Evolutionary conservation across 2,113 vertebrate species (phyloP).

Genomic region (Atherinomorus stipes): DNA sequence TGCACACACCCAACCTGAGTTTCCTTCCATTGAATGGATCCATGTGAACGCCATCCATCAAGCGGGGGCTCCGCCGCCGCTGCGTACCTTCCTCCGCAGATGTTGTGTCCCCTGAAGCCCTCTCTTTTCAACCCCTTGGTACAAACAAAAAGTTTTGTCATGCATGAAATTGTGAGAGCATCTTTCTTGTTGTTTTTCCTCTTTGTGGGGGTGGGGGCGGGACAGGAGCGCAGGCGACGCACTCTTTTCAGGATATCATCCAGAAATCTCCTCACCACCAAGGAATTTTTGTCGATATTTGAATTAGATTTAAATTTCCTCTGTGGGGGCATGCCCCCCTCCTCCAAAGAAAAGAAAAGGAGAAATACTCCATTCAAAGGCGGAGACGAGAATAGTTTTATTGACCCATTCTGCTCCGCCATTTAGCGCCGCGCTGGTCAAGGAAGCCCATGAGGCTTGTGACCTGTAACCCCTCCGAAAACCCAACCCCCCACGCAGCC

Average conservation of each 20-base stretch:
- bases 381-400: not conserved
- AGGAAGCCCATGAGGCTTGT: slow-evolving; percentile 86
- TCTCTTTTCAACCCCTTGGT: slow-evolving; percentile 32
- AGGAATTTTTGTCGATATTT: not conserved
- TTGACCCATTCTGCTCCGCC: slow-evolving; percentile 35
- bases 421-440: slow-evolving; percentile 79
- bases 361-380: not conserved
- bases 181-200: slow-evolving; percentile 67
- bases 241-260: slow-evolving; percentile 32
- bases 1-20: slow-evolving; percentile 29
- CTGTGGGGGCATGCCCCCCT: not conserved
- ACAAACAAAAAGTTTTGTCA: slow-evolving; percentile 78
- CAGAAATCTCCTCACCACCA: slow-evolving; percentile 17
- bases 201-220: slow-evolving; percentile 78
- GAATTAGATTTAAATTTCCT: not conserved
- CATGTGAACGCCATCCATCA: not conserved
- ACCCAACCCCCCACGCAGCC: slow-evolving; percentile 72
- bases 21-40: slow-evolving; percentile 3
- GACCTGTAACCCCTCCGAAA: slow-evolving; percentile 82
- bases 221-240: slow-evolving; percentile 40
- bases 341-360: not conserved
- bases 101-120: slow-evolving; percentile 51
- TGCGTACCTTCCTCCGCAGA: slow-evolving; percentile 55
- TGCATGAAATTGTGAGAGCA: slow-evolving; percentile 81
- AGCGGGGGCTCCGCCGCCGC: not conserved